Evolutionary conservation across 2,888 invertebrate genomes (phyloP).

Genomic region (Clistopyga incitator): DNA sequence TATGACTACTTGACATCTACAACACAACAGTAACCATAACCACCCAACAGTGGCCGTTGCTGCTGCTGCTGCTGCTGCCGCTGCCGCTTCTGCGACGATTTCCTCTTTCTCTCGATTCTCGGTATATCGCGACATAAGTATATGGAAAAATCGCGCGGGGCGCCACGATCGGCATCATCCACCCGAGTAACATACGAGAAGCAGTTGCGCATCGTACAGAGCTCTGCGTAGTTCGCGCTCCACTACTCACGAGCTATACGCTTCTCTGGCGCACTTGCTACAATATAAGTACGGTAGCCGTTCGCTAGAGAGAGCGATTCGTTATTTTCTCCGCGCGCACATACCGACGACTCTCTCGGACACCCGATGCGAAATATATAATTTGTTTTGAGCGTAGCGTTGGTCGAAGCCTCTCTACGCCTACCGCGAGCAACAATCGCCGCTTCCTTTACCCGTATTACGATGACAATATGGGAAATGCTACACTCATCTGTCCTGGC

Average conservation of each 20-base stretch:
- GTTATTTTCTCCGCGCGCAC: constrained; percentile 75
- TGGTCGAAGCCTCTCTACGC: constrained; percentile 61
- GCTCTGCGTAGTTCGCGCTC: constrained; percentile 71
- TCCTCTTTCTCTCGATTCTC: neutral
- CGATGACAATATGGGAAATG: constrained; percentile 81
- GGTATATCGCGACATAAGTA: constrained; percentile 15
- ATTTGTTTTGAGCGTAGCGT: constrained; percentile 71
- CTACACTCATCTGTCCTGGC: constrained; percentile 82
- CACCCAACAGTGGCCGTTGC: neutral
- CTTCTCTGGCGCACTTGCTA: constrained; percentile 6
- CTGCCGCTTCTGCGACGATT: neutral
- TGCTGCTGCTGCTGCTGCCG: too few relatives aligned
- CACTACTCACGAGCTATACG: constrained; percentile 69
- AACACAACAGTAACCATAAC: neutral
- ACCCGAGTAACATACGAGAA: constrained; percentile 7
- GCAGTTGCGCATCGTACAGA: neutral
- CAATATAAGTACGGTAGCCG: constrained; percentile 9
- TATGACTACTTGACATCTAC: constrained; percentile 7
- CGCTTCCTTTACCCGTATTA: constrained; percentile 73
- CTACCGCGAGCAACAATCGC: constrained; percentile 68
- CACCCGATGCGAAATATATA: constrained; percentile 76
- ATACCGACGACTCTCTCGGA: constrained; percentile 66
- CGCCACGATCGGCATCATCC: constrained; percentile 28
- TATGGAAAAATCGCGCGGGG: constrained; percentile 13
- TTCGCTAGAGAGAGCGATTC: constrained; percentile 68